Conservation (phyloP, 2,888 invertebrate species). For the Eucriotettix oculatus region DNA sequence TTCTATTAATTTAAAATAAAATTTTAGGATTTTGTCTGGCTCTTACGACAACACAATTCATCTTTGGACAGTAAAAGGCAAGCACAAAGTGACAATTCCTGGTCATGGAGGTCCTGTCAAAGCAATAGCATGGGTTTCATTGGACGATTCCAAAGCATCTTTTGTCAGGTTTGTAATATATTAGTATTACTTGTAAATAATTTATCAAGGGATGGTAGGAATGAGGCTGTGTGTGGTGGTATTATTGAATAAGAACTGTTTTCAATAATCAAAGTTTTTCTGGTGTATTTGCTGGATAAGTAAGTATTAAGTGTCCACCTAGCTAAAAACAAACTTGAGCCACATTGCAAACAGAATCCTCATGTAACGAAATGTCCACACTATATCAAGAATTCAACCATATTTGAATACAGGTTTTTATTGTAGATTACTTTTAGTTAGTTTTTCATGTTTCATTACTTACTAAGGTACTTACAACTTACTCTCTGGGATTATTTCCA, state of each 20-base stretch:
- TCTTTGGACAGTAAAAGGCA: conserved; percentile 76
- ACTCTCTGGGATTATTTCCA: too few species aligned
- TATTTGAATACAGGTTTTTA: too few species aligned
- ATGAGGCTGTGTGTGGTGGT: neutral
- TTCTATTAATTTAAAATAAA: too few species aligned
- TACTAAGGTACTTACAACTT: too few species aligned
- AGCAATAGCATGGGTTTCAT: conserved; percentile 70
- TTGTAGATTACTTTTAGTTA: too few species aligned
- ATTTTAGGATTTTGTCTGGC: conserved; percentile 65
- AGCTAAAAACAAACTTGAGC: too few species aligned
- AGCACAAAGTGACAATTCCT: conserved; percentile 65
- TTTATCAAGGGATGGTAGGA: neutral
- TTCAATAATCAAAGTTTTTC: neutral
- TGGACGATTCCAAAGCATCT: conserved; percentile 42
- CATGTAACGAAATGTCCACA: too few species aligned
- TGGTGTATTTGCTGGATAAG: too few species aligned
- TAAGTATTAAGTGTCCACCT: too few species aligned
- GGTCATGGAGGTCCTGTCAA: conserved; percentile 80
- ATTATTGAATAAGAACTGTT: neutral
- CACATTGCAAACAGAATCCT: too few species aligned
- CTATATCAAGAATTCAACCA: too few species aligned
- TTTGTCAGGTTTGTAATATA: conserved; percentile 42
- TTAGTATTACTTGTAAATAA: neutral
- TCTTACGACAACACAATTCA: conserved; percentile 87
- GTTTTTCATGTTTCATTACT: too few species aligned